These are phyloP conservation scores for Nipponia nippon DNA, from an alignment of 2,113 vertebrate genomes.

Conservation along the genomic window DNA sequence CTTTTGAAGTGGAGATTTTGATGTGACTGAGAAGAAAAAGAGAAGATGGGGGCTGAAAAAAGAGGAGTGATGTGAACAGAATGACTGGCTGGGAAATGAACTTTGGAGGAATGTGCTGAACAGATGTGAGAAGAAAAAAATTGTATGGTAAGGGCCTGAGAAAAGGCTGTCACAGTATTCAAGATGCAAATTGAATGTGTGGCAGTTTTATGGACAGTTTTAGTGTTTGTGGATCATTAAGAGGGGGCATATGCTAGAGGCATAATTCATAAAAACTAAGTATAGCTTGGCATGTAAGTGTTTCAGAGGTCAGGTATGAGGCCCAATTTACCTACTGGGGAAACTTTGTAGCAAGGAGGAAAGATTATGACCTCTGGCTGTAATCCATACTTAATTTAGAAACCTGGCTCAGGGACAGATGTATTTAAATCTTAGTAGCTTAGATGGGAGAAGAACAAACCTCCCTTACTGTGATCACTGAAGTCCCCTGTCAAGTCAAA, in stretches of 20 bases:
- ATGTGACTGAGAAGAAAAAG: background rate
- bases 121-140: background rate
- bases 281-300: background rate
- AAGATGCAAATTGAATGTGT: background rate
- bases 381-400: background rate
- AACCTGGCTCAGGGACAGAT: background rate
- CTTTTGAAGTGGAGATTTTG: background rate
- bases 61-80: background rate
- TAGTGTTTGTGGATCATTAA: background rate
- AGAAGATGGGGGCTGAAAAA: background rate
- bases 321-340: background rate
- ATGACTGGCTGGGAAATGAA: background rate
- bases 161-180: background rate
- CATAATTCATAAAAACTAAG: slow-evolving; percentile 18
- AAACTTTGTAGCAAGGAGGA: background rate
- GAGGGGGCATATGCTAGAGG: background rate
- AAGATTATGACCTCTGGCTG: background rate
- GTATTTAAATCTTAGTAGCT: background rate
- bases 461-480: background rate
- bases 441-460: background rate
- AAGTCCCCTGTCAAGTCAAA: background rate
- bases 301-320: background rate
- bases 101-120: background rate
- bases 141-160: background rate
- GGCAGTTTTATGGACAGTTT: background rate